Evolutionary conservation across 2,113 vertebrate genomes (phyloP), one percentile per base, ranked within the genome.

Genomic region (Chloropsis hardwickii): DNA sequence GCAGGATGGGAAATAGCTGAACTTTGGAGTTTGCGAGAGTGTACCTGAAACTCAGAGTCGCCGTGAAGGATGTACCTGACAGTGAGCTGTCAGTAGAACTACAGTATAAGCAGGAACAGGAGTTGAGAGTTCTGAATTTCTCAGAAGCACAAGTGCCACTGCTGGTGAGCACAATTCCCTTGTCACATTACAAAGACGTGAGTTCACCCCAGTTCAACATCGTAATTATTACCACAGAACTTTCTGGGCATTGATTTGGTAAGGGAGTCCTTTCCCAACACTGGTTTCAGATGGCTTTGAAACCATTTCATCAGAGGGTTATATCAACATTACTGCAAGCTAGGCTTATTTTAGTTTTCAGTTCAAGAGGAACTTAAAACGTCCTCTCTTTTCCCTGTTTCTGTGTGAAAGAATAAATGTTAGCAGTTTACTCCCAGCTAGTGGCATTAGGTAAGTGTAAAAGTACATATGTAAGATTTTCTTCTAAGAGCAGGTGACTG

Each of bases 1-100:
- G 22, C 0, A 0, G 42, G 9, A 5, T 25, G 22, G 28, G 22
- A n/a, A 44, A 47, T 8, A n/a, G 21, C 31, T 85, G 39, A 48
- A 29, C n/a, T 80, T 50, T 5, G 22, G 23, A 23, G 24, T 31
- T 69, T 54, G 73, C 76, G 66, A 53, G 14, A 18, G 9, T 3
- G 25, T 37, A 8, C 20, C 17, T 69, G 66, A 44, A 69, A 40
- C 20, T 82, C 1, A 0, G 54, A 22, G 13, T 40, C 3, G 0
- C 50, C 14, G 14, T 8, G 15, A 42, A 44, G 45, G 40, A 40
- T 76, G 82, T 85, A 44, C 33, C 42, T 56, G 64, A 1, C 18
- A 70, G 15, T 37, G 35, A 40, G 54, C 10, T 47, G 54, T 39
- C 54, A 50, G 28, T 28, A 65, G 58, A 77, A 61, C 40, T 14